These are phyloP conservation scores for Calameuta idolon DNA, from an alignment of 2,888 invertebrate genomes.

Conservation along the genomic window DNA sequence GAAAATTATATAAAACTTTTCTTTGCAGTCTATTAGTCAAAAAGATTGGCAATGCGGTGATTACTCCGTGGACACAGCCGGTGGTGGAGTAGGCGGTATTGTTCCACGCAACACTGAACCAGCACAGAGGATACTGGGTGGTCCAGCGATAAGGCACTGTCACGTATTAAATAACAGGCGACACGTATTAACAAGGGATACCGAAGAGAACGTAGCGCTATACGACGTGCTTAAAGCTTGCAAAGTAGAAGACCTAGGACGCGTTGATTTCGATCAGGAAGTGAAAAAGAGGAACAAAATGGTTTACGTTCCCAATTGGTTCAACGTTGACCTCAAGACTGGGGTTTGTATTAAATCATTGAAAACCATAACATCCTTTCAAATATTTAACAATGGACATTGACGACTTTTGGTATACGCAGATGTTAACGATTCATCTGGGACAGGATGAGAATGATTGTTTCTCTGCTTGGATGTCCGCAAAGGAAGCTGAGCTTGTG, in stretches of 20 bases:
- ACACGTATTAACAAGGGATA: constrained; percentile 95
- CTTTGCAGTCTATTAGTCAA: constrained; percentile 55
- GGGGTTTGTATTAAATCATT: constrained; percentile 75
- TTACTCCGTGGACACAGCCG: constrained; percentile 55
- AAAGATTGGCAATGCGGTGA: constrained; percentile 63
- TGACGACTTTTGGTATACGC: constrained; percentile 23
- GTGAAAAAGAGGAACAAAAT: constrained; percentile 91
- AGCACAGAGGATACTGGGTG: constrained; percentile 78
- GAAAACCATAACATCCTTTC: constrained; percentile 1
- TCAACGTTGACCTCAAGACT: constrained; percentile 97
- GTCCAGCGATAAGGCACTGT: constrained; percentile 93
- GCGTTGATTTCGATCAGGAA: constrained; percentile 92
- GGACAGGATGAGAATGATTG: constrained; percentile 98
- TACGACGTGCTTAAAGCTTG: constrained; percentile 92
- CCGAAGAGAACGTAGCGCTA: constrained; percentile 88
- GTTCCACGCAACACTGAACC: constrained; percentile 65
- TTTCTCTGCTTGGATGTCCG: constrained; percentile 98
- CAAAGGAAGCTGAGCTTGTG: constrained; percentile 91
- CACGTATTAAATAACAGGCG: constrained; percentile 95
- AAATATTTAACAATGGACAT: constrained; percentile 15
- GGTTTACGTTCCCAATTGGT: constrained; percentile 99
- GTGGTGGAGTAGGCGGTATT: constrained; percentile 47
- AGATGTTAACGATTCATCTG: constrained; percentile 97
- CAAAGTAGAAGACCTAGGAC: constrained; percentile 92
- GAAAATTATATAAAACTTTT: constrained; percentile 18